Evolutionary conservation across 2,797 vertebrate species (phyloP).

Genomic region (Lepilemur septentrionalis): DNA sequence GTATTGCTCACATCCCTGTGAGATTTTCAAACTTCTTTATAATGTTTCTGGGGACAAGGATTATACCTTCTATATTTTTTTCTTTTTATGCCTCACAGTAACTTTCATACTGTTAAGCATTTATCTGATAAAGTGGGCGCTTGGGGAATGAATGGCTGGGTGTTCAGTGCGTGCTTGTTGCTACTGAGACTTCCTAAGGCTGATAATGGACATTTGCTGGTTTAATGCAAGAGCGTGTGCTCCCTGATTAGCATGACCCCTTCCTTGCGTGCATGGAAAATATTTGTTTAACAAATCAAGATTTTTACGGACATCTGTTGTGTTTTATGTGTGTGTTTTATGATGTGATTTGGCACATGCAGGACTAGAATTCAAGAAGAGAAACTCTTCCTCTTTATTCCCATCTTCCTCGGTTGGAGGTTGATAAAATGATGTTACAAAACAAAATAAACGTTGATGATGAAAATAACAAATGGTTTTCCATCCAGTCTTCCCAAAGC

Average conservation of each 20-base stretch:
- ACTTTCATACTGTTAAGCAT: not conserved
- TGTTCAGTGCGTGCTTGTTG: not conserved
- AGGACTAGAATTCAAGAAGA: conserved; percentile 49
- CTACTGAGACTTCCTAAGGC: not conserved
- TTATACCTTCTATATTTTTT: not conserved
- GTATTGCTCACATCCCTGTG: not conserved
- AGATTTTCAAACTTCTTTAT: conserved; percentile 7
- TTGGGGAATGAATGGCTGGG: not conserved
- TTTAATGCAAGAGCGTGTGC: not conserved
- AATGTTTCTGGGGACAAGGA: not conserved
- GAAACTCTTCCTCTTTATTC: conserved; percentile 42
- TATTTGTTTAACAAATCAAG: conserved; percentile 48
- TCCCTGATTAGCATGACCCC: not conserved
- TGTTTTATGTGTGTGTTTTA: conserved; percentile 59
- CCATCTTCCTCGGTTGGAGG: not conserved
- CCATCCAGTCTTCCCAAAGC: not conserved
- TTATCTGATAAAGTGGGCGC: not conserved
- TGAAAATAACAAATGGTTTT: conserved; percentile 43
- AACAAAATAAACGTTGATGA: conserved; percentile 51
- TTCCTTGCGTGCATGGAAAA: conserved; percentile 24
- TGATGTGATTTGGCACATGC: conserved; percentile 59
- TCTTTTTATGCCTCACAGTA: not conserved
- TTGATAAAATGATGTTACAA: conserved; percentile 44
- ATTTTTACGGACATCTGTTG: conserved; percentile 42
- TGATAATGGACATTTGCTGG: not conserved